A percentile compares a stretch with the other conserved stretches of the same genome.
Conservation (phyloP, 2,113 vertebrate genomes). For the Castor canadensis region DNA sequence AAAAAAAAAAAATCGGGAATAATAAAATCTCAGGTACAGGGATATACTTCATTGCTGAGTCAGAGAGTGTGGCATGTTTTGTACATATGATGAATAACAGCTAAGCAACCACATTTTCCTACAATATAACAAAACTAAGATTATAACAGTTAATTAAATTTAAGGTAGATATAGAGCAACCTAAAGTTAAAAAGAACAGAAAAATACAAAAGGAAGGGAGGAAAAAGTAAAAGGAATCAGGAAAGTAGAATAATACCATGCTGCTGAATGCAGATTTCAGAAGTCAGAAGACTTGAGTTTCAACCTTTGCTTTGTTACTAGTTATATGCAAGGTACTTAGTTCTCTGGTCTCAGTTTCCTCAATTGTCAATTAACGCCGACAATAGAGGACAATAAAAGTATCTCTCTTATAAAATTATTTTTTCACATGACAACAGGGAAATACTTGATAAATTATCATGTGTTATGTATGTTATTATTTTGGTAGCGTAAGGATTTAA, state of each 20-base stretch:
- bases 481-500: too few relatives aligned
- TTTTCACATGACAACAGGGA: neutral
- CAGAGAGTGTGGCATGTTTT: neutral
- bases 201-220: neutral
- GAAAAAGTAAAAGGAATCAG: neutral
- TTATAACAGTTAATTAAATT: constrained; percentile 32
- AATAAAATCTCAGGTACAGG: neutral
- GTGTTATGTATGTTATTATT: neutral
- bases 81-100: neutral
- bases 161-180: neutral
- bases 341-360: constrained; percentile 11
- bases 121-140: neutral
- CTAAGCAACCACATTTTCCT: neutral
- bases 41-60: neutral
- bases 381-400: neutral
- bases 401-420: neutral
- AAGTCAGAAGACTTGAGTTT: neutral
- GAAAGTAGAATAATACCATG: neutral
- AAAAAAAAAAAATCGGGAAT: constrained; percentile 54
- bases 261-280: neutral
- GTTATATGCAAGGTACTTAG: neutral
- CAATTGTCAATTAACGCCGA: neutral
- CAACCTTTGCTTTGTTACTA: neutral
- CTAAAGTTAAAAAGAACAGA: neutral
- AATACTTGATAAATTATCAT: constrained; percentile 21